Evolutionary conservation across 2,888 invertebrate genomes (phyloP), one percentile per base, ranked within the genome.

Genomic region (Cheilosia pagana): DNA sequence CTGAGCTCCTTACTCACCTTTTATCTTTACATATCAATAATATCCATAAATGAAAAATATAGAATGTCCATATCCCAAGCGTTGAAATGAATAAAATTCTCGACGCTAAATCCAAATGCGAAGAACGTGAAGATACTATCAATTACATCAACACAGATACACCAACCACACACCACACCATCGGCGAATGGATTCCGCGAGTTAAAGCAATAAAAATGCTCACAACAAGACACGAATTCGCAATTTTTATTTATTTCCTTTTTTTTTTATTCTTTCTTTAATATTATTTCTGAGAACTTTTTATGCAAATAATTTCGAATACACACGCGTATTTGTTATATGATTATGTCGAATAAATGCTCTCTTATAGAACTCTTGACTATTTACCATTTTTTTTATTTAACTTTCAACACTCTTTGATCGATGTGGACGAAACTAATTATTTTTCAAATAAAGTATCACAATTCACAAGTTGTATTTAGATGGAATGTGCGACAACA

Each of bases 11-110:
- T 55, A 67, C 79, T 79, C 43, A 85, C 85, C 81, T 85, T 76
- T 71, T 70, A 79, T 75, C 63, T 81, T 85, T 71, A 62, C 85
- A 85, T 81, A 76, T 70, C 75, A 81, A 60, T 65, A 71, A 75
- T 75, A 81, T 85, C 85, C 79, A 81, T 57, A 85, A 70, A 75
- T 70, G 57, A 79, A 81, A 81, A 79, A 41, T 16, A 71, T 59
- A 55, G 31, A 65, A 59, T 50, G 65, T 83, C 53, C 35, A 78
- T 74, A 74, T 78, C 63, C 78, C 65, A 78, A 59, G 67, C 71
- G 70, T 71, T 76, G 63, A 71, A 76, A 53, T 62, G 76, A 81
- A 81, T 67, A 65, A 76, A 71, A 41, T 50, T 72, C 14, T 62
- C 60, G 55, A 77, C 68, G 60, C 67, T 75, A 52, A 45, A 71